Evolutionary conservation across 2,113 vertebrate genomes (phyloP), one percentile per base, ranked within the genome.

Genomic region (Platysteira castanea): DNA sequence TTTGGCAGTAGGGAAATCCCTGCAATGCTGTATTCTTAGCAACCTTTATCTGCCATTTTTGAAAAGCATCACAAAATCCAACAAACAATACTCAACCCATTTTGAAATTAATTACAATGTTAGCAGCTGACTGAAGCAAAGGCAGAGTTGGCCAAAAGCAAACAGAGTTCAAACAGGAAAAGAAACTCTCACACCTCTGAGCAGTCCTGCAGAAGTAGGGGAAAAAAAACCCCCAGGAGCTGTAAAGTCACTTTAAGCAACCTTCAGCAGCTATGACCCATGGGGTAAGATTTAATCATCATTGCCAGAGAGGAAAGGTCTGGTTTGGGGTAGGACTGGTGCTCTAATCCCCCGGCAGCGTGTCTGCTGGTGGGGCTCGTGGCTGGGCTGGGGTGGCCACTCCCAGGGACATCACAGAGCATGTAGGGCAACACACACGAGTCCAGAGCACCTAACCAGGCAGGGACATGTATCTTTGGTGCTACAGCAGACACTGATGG

Each of bases 381-480:
- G 14, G 75, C 54, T 68, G 84, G 44, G 75, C 71, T 21, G 65
- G 82, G 57, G 81, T 82, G 77, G 79, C 47, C 47, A 50, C 60
- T 91, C 76, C 86, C 73, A 59, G 84, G 83, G 87, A 92, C 90
- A 60, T 63, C 87, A 74, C 30, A 76, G 93, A 71, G 86, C 64
- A 17, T 13, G 35, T 90, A 53, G 85, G 78, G 90, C 90, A 93
- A 78, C 59, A 77, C 56, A 79, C 6, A 46, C 18, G 69, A 96
- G 90, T 83, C 73, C 69, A 57, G 73, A 68, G 87, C 82, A 71
- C 81, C 96, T 84, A 78, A 77, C 64, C 85, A 92, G 71, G 81
- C 83, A 70, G 93, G 82, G 74, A 75, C 5, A 13, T 13, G 13
- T 10, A 22, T 68, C 91, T 95, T 69, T 76, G 81, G 50, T 88